Percentiles rank a stretch among this genome's conserved stretches.
phyloP scores from a whole-genome alignment of 2,113 vertebrate genomes.

The Muntiacus reevesi region DNA sequence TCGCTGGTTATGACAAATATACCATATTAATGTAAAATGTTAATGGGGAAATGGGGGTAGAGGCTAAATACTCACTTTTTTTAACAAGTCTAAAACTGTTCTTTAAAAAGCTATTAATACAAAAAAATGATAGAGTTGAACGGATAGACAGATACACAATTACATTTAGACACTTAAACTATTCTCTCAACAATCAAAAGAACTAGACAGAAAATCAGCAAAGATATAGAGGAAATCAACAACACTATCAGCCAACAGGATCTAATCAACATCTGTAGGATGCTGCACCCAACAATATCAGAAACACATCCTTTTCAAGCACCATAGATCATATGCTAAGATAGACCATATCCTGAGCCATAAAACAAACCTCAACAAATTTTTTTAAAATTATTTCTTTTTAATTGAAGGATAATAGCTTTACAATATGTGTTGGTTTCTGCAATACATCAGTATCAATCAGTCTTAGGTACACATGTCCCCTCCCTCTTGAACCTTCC shows the following conservation, averaged over 20 bases:
- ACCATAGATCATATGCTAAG: not conserved
- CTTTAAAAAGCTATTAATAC: not conserved
- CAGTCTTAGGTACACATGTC: not conserved
- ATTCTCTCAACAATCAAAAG: not conserved
- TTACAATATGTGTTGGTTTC: not conserved
- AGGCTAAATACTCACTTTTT: not conserved
- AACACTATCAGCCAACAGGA: not conserved
- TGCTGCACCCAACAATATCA: not conserved
- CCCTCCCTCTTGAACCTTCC: not conserved
- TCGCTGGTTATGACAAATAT: not conserved
- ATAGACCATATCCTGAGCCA: not conserved
- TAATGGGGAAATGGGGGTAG: not conserved
- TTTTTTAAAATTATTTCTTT: not conserved
- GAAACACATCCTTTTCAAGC: not conserved
- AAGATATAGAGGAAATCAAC: not conserved
- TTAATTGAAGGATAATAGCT: not conserved
- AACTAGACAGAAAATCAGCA: not conserved
- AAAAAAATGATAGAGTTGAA: not conserved
- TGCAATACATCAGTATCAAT: not conserved
- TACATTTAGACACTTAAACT: not conserved
- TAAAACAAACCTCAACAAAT: not conserved
- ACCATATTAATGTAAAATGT: not conserved
- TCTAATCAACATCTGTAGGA: not conserved
- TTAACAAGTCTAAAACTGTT: not conserved
- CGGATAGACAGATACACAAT: not conserved